These are phyloP conservation scores for Catotricha subobsoleta DNA, from an alignment of 2,888 invertebrate genomes.

Conservation along the genomic window DNA sequence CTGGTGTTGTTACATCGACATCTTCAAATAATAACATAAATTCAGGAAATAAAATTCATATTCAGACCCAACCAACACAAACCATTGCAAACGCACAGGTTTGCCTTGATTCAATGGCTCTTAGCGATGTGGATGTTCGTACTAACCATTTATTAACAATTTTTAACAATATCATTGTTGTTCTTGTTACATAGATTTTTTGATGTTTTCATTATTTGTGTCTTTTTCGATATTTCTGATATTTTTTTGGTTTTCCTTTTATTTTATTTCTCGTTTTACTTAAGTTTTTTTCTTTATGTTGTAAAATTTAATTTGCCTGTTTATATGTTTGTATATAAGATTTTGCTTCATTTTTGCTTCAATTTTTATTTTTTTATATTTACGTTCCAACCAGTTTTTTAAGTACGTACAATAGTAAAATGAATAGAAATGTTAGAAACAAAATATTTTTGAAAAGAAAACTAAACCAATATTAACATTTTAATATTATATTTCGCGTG, in stretches of 20 bases:
- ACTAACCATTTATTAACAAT: conserved; percentile 20
- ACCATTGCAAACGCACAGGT: conserved; percentile 43
- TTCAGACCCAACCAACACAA: conserved; percentile 23
- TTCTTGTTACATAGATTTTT: conserved; percentile 9
- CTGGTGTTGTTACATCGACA: conserved; percentile 18
- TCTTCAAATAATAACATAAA: conserved; percentile 18
- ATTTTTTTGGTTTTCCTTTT: conserved; percentile 4
- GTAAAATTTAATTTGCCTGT: conserved; percentile 23
- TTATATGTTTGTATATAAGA: conserved; percentile 23
- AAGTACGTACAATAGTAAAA: no score
- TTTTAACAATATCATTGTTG: conserved; percentile 7
- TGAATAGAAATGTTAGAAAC: no score
- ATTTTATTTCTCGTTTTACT: conserved; percentile 11
- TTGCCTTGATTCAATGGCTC: conserved; percentile 62
- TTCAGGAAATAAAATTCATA: conserved; percentile 22
- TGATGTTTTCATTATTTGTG: conserved; percentile 13
- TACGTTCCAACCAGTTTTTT: no score
- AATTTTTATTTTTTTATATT: conserved; percentile 6
- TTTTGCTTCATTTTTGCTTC: conserved; percentile 5
- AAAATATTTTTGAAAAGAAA: no score
- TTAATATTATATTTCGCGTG: no score
- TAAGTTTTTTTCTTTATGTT: conserved; percentile 13
- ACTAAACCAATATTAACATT: no score
- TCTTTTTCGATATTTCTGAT: conserved; percentile 6
- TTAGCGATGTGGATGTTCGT: conserved; percentile 56